Conservation (phyloP, 92 coral and sea anemone species). For the Epizoanthus scotinus region DNA sequence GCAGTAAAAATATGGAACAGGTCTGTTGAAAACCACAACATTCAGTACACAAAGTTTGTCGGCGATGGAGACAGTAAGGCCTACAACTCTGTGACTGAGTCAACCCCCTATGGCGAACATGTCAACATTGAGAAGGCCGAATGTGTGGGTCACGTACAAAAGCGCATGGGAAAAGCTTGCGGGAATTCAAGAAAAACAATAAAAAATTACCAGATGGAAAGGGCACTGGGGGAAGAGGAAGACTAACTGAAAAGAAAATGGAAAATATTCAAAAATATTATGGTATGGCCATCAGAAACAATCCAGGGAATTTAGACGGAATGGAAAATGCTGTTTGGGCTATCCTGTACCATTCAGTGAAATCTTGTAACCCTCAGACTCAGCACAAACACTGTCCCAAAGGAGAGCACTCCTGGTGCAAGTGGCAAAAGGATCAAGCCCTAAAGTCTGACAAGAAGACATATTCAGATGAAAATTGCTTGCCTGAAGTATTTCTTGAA, state of each 20-base stretch:
- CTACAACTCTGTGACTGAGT: conserved; percentile 15
- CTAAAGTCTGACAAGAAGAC: neutral
- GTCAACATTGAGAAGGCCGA: conserved; percentile 1
- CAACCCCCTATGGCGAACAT: neutral
- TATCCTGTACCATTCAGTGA: neutral
- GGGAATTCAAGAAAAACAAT: neutral
- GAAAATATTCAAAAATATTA: conserved; percentile 1
- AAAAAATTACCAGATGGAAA: conserved; percentile 6
- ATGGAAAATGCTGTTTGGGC: conserved; percentile 19
- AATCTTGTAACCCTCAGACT: neutral
- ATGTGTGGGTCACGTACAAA: conserved; percentile 16
- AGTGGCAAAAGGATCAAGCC: neutral
- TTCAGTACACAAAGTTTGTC: neutral
- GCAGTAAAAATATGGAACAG: conserved; percentile 10
- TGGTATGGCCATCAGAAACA: conserved; percentile 21
- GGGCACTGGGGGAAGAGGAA: neutral
- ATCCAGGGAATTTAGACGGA: conserved; percentile 6
- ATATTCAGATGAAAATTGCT: conserved; percentile 17
- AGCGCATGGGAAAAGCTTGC: conserved; percentile 11
- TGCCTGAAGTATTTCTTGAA: neutral
- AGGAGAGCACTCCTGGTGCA: neutral
- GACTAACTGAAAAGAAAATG: conserved; percentile 4
- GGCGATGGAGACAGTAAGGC: neutral
- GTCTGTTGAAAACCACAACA: neutral
- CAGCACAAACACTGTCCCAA: conserved; percentile 5